phyloP scores from a whole-genome alignment of 2,113 vertebrate species.

The Amblyopsis rosae region DNA sequence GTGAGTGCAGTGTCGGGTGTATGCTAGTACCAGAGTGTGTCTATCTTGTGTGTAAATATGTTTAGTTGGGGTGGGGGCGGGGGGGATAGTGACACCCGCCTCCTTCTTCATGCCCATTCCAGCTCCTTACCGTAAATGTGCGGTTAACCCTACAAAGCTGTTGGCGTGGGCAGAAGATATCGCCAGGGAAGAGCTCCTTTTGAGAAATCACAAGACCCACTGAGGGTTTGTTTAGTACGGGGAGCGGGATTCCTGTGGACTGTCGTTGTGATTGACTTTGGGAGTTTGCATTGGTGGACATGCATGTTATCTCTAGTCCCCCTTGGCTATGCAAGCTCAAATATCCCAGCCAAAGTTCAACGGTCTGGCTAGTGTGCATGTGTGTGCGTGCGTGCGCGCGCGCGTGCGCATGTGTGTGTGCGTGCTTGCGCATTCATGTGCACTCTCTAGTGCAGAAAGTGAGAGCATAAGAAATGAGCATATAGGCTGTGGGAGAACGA shows the following conservation, averaged over 20 bases:
- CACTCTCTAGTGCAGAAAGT: constrained; percentile 52
- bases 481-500: constrained; percentile 22
- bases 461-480: constrained; percentile 22
- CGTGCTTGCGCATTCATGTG: constrained; percentile 13
- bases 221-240: constrained; percentile 39
- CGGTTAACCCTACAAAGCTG: constrained; percentile 76
- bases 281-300: constrained; percentile 14
- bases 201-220: constrained; percentile 42
- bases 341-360: constrained; percentile 10
- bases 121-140: constrained; percentile 72
- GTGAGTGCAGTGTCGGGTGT: constrained; percentile 14
- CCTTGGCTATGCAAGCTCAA: constrained; percentile 11
- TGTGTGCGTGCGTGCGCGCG: background rate
- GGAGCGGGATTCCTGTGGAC: constrained; percentile 19
- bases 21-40: constrained; percentile 18
- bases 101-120: constrained; percentile 47
- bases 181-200: constrained; percentile 36
- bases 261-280: constrained; percentile 30
- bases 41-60: constrained; percentile 41
- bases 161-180: constrained; percentile 56
- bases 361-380: background rate
- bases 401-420: background rate
- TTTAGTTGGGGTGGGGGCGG: constrained; percentile 22
- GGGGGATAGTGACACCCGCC: background rate
- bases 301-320: constrained; percentile 3